These are phyloP conservation scores for Aromia moschata DNA, from an alignment of 2,888 invertebrate species.

Conservation along the genomic window DNA sequence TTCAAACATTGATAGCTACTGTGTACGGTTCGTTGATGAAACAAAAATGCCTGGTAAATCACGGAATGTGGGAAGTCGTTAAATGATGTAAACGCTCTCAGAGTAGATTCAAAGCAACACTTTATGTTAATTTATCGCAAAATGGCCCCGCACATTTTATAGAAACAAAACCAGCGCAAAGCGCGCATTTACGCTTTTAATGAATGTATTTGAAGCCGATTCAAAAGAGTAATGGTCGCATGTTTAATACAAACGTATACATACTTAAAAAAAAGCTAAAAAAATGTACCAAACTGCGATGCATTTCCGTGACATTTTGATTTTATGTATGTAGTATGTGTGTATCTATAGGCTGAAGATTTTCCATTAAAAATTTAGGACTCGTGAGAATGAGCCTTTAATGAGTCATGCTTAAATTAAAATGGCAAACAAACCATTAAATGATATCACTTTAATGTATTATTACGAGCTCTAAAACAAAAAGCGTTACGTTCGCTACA, in stretches of 20 bases:
- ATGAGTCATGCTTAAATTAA: slow-evolving; percentile 20
- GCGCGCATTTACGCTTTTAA: neutral
- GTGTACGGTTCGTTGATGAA: neutral
- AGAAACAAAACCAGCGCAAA: neutral
- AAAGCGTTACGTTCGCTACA: slow-evolving; percentile 12
- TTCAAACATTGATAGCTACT: too few relatives aligned
- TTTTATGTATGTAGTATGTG: too few relatives aligned
- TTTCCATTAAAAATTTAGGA: too few relatives aligned
- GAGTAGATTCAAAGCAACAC: neutral
- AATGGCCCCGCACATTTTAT: neutral
- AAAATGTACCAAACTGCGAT: too few relatives aligned
- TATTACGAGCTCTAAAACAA: slow-evolving; percentile 20
- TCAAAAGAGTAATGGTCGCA: neutral
- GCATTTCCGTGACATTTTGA: too few relatives aligned
- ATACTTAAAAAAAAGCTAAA: too few relatives aligned
- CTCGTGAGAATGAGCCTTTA: too few relatives aligned
- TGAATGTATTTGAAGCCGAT: neutral
- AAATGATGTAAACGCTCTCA: neutral
- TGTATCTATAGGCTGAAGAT: too few relatives aligned
- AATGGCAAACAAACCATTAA: slow-evolving; percentile 16
- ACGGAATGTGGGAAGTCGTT: neutral
- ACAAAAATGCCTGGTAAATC: too few relatives aligned
- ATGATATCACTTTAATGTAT: slow-evolving; percentile 11
- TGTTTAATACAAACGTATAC: too few relatives aligned
- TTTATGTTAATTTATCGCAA: neutral